A percentile compares a stretch with the other conserved stretches of the same genome.
Conservation (phyloP, 1,140 invertebrate genomes). For the Leptinotarsa texana region DNA sequence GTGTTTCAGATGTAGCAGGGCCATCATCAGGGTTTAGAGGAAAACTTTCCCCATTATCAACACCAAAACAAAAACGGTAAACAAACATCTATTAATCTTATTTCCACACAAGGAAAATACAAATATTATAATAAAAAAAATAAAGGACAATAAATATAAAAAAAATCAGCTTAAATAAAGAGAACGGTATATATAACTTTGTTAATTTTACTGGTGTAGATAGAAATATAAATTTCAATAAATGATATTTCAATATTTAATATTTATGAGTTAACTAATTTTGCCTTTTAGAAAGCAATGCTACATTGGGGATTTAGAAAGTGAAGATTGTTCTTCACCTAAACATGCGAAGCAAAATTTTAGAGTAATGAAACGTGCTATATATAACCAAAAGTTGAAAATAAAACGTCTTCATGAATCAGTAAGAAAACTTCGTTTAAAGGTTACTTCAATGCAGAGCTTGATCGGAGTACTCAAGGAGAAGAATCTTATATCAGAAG, state of each 20-base stretch:
- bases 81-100: too few relatives aligned
- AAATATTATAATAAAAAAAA: too few relatives aligned
- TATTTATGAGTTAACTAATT: not conserved
- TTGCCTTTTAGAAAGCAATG: not conserved
- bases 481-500: conserved; percentile 15
- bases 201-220: not conserved
- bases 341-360: not conserved
- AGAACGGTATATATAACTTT: not conserved
- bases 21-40: too few relatives aligned
- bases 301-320: not conserved
- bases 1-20: too few relatives aligned
- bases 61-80: too few relatives aligned
- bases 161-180: not conserved
- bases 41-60: too few relatives aligned
- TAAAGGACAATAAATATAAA: too few relatives aligned
- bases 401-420: not conserved
- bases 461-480: not conserved
- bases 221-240: not conserved
- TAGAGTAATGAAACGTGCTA: not conserved
- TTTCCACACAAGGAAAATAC: too few relatives aligned
- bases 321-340: not conserved
- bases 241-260: not conserved
- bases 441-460: not conserved
- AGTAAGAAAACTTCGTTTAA: not conserved
- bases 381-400: not conserved